A percentile compares a stretch with the other conserved stretches of the same genome.
These are phyloP conservation scores for Hemithea aestivaria DNA, from an alignment of 2,888 invertebrate species.

Conservation along the genomic window DNA sequence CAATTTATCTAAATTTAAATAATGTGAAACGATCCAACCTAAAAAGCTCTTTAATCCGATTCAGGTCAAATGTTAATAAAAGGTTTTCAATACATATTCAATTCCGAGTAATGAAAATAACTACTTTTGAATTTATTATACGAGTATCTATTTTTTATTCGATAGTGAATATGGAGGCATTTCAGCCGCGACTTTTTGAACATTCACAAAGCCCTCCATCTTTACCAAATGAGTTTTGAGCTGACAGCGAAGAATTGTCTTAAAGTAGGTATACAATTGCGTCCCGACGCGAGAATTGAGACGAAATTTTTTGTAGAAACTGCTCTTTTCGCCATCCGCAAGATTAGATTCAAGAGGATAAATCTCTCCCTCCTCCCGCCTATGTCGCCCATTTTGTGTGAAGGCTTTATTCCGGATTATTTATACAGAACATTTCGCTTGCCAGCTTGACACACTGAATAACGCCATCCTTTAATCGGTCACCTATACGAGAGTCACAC, in stretches of 20 bases:
- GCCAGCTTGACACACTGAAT: slow-evolving; percentile 57
- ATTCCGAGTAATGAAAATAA: too few species aligned
- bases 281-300: slow-evolving; percentile 50
- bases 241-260: slow-evolving; percentile 52
- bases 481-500: slow-evolving; percentile 34
- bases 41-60: too few species aligned
- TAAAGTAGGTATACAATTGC: slow-evolving; percentile 41
- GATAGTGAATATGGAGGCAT: slow-evolving; percentile 2
- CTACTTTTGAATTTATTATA: too few species aligned
- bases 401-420: slow-evolving; percentile 70
- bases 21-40: too few species aligned
- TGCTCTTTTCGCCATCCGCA: slow-evolving; percentile 71
- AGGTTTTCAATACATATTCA: too few species aligned
- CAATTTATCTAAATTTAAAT: too few species aligned
- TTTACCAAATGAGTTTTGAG: slow-evolving; percentile 49
- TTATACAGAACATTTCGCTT: slow-evolving; percentile 65
- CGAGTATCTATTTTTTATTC: too few species aligned
- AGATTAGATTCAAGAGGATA: slow-evolving; percentile 75
- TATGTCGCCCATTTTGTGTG: slow-evolving; percentile 64
- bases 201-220: slow-evolving; percentile 39
- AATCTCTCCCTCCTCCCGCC: slow-evolving; percentile 65
- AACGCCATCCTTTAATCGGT: slow-evolving; percentile 52
- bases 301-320: slow-evolving; percentile 60
- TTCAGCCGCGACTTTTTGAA: slow-evolving; percentile 32
- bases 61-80: too few species aligned